A percentile compares a stretch with the other conserved stretches of the same genome.
Evolutionary conservation across 1,140 invertebrate species (phyloP).

Genomic region (Heliconius eleuchia): DNA sequence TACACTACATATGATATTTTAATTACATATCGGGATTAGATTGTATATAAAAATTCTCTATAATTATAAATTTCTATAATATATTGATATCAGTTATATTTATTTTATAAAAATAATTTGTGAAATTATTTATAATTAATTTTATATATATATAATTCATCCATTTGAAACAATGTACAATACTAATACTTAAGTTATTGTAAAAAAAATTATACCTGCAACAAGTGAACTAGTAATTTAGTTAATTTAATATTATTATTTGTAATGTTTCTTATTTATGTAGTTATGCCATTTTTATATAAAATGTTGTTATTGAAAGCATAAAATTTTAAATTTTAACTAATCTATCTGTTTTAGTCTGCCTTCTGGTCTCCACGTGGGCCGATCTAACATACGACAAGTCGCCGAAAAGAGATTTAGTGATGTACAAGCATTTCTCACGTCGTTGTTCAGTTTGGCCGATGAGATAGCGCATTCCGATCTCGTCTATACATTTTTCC

Average conservation of each 20-base stretch:
- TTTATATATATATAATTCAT: not conserved
- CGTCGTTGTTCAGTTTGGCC: conserved; percentile 91
- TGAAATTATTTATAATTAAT: not conserved
- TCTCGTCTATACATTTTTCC: conserved; percentile 98
- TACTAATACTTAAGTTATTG: no score
- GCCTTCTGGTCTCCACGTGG: conserved; percentile 90
- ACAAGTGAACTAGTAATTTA: no score
- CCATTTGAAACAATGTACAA: no score
- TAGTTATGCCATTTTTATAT: not conserved
- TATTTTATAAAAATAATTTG: not conserved
- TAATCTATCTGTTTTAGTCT: conserved; percentile 79
- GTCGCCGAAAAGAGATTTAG: conserved; percentile 94
- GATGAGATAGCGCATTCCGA: conserved; percentile 97
- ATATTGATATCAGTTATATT: not conserved
- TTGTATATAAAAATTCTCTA: not conserved
- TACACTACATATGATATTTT: not conserved
- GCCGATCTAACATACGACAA: conserved; percentile 95
- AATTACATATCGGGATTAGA: not conserved
- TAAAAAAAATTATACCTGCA: no score
- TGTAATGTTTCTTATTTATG: no score
- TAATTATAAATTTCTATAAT: not conserved
- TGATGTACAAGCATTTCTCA: conserved; percentile 94
- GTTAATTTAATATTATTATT: no score
- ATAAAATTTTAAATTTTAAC: not conserved
- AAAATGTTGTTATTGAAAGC: not conserved